A percentile compares a stretch with the other conserved stretches of the same genome.
Evolutionary conservation across 2,888 invertebrate species (phyloP).

Genomic region (Eucriotettix oculatus): DNA sequence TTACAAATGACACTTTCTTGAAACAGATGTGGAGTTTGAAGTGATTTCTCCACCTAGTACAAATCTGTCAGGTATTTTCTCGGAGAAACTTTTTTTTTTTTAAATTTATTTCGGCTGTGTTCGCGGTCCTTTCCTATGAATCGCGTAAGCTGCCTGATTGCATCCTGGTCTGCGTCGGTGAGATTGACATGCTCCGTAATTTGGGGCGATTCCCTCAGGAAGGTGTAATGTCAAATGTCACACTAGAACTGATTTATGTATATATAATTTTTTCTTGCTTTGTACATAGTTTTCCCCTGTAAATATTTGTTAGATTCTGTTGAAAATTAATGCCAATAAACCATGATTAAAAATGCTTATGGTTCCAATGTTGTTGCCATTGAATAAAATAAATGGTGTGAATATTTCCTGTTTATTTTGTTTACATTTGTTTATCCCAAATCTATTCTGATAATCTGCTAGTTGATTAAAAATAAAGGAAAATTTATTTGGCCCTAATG

Average conservation of each 20-base stretch:
- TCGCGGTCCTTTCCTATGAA: background rate
- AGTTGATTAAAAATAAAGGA: too few species aligned
- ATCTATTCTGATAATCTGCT: too few species aligned
- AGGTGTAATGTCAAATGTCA: conserved; percentile 5
- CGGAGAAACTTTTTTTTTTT: background rate
- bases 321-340: background rate
- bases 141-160: background rate
- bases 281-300: conserved; percentile 3
- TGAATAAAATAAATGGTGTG: background rate
- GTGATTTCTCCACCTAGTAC: background rate
- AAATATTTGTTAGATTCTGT: background rate
- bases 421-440: background rate
- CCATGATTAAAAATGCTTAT: too few species aligned
- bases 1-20: background rate
- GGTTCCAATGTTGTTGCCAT: too few species aligned
- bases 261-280: background rate
- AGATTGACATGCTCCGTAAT: too few species aligned
- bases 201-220: conserved; percentile 7
- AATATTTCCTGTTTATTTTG: background rate
- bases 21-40: background rate
- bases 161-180: conserved; percentile 3
- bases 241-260: conserved; percentile 7
- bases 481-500: too few species aligned
- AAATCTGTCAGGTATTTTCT: background rate
- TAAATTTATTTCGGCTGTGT: background rate